Base-by-base conservation (phyloP, 2,113 vertebrate species). In the Irena cyanogastra region DNA sequence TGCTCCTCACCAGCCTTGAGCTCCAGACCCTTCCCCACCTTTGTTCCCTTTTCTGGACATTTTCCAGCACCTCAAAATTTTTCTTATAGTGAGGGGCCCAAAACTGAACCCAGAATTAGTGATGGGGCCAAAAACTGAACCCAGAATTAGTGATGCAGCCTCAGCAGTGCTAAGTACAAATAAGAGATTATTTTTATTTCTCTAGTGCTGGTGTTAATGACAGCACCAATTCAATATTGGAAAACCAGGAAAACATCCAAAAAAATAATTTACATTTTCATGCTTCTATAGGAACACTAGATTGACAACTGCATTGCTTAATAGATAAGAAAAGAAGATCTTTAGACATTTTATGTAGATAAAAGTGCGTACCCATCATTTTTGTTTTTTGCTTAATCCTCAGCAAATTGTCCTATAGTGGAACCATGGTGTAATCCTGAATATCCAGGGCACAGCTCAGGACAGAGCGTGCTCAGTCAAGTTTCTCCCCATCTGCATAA, bases 61-160 rank as follows among this genome's bases (percentile, higher is more conserved):
- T 22, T 18, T 83, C 9, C 53, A 83, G 26, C 11, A 8, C 26
- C 26, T 54, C 41, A 47, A 22, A 3, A 4, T 11, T 66, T 60
- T 69, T 61, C 9, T 47, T 22, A 4, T 30, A n/a, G 14, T 27
- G 61, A 41, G 6, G 3, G 19, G 6, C 16, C 39, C 44, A 42
- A 59, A 82, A 66, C 11, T 60, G 52, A 59, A 21, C 18, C 15
- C 30, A 33, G 17, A 19, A 28, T 45, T 63, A 0, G 2, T 14
- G 6, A 6, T 12, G 7, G 3, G 14, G 27, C 22, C 22, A 16
- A 49, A 47, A 75, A 56, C 8, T n/a, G n/a, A 52, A 35, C 23
- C 10, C 24, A 39, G 17, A 18, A 28, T 45, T 52, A 0, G 1
- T 11, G 4, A 8, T 27, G 9, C 1, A 6, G 27, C 7, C 50